A percentile compares a stretch with the other conserved stretches of the same genome.
These are phyloP conservation scores for Calypte anna DNA, from an alignment of 2,113 vertebrate genomes.

Conservation along the genomic window DNA sequence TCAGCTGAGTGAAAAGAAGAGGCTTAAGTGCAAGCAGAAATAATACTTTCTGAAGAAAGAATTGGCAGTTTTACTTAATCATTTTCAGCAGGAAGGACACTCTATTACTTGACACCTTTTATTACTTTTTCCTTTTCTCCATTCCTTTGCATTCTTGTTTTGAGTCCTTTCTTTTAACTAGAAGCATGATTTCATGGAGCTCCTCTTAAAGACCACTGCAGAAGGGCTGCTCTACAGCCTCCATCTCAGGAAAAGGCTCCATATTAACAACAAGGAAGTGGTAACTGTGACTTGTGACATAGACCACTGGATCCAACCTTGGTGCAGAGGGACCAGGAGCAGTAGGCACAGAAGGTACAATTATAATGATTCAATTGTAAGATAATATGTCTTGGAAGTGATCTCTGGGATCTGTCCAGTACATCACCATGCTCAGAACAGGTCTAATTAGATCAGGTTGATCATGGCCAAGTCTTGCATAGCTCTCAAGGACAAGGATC, in stretches of 20 bases:
- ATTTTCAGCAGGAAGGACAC: not conserved
- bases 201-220: not conserved
- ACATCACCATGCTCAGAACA: not conserved
- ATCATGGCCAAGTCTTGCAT: not conserved
- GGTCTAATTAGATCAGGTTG: not conserved
- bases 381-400: not conserved
- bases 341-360: not conserved
- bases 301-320: not conserved
- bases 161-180: not conserved
- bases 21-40: not conserved
- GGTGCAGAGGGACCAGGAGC: fast-evolving
- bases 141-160: not conserved
- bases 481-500: not conserved
- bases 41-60: not conserved
- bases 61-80: not conserved
- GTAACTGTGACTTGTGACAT: not conserved
- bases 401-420: not conserved
- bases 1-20: not conserved
- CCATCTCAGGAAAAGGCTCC: not conserved
- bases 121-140: not conserved
- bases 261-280: not conserved
- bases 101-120: not conserved
- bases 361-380: not conserved
- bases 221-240: not conserved
- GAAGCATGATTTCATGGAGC: not conserved